phyloP scores from a whole-genome alignment of 2,888 invertebrate genomes.

The Trachelus troglodyta region DNA sequence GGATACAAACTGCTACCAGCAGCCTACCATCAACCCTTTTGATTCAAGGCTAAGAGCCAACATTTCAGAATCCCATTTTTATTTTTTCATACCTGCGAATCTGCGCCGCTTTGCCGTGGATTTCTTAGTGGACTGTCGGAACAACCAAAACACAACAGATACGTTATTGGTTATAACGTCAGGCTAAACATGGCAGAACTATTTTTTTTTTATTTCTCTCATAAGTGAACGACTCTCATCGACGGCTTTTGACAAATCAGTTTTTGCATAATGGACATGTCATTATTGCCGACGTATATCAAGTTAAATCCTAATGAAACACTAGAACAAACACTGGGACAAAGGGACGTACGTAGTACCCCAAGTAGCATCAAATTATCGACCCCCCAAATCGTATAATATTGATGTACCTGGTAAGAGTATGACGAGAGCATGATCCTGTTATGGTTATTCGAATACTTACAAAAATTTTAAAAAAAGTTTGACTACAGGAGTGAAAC shows the following conservation, averaged over 20 bases:
- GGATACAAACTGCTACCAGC: slow-evolving; percentile 35
- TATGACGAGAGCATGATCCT: neutral
- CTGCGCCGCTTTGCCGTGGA: slow-evolving; percentile 63
- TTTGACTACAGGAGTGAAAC: neutral
- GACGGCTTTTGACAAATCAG: neutral
- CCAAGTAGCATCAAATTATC: neutral
- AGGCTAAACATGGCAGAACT: slow-evolving; percentile 27
- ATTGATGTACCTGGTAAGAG: neutral
- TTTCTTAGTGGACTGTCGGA: slow-evolving; percentile 65
- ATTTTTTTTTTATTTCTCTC: slow-evolving; percentile 23
- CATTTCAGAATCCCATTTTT: slow-evolving; percentile 32
- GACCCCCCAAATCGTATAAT: neutral
- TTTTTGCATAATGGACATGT: neutral
- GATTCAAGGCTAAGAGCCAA: slow-evolving; percentile 19
- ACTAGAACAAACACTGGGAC: slow-evolving; percentile 53
- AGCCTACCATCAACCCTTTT: slow-evolving; percentile 31
- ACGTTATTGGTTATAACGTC: slow-evolving; percentile 36
- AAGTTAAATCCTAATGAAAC: neutral
- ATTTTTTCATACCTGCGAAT: slow-evolving; percentile 63
- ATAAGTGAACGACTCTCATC: neutral
- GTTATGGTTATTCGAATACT: neutral
- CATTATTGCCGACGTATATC: neutral
- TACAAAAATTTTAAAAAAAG: neutral
- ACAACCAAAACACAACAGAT: slow-evolving; percentile 58
- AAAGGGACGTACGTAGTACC: slow-evolving; percentile 29